Conservation (phyloP, 2,888 invertebrate species). For the Tupiocoris notatus region DNA sequence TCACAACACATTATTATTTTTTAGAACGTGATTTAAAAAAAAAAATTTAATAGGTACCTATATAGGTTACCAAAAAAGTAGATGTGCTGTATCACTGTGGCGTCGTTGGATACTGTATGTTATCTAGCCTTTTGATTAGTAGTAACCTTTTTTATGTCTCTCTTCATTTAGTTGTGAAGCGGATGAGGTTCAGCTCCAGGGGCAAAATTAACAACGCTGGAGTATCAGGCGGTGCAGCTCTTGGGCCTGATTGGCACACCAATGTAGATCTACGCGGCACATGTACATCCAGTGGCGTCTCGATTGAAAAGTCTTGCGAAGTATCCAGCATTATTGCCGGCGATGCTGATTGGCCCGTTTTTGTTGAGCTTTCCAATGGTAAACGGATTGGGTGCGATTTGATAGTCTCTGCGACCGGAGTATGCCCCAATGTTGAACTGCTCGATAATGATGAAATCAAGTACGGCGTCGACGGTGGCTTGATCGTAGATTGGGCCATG, state of each 20-base stretch:
- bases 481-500: slow-evolving; percentile 82
- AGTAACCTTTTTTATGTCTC: no score
- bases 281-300: slow-evolving; percentile 53
- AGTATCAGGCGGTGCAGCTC: slow-evolving; percentile 73
- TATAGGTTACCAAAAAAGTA: no score
- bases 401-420: slow-evolving; percentile 94
- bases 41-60: no score
- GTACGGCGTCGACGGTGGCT: slow-evolving; percentile 69
- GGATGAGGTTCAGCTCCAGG: slow-evolving; percentile 63
- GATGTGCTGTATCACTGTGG: no score
- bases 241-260: slow-evolving; percentile 96
- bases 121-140: no score
- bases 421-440: slow-evolving; percentile 62
- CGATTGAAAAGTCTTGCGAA: slow-evolving; percentile 57
- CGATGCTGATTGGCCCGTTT: slow-evolving; percentile 64
- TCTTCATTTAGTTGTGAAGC: slow-evolving; percentile 55
- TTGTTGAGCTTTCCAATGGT: slow-evolving; percentile 71
- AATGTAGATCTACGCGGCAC: slow-evolving; percentile 63
- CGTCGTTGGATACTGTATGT: no score
- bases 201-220: slow-evolving; percentile 59
- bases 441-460: slow-evolving; percentile 21
- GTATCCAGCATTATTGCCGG: slow-evolving; percentile 59
- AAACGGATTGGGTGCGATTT: slow-evolving; percentile 78
- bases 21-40: no score
- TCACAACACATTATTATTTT: no score